Base-by-base conservation (phyloP, 2,113 vertebrate genomes). In the Xiphophorus couchianus region DNA sequence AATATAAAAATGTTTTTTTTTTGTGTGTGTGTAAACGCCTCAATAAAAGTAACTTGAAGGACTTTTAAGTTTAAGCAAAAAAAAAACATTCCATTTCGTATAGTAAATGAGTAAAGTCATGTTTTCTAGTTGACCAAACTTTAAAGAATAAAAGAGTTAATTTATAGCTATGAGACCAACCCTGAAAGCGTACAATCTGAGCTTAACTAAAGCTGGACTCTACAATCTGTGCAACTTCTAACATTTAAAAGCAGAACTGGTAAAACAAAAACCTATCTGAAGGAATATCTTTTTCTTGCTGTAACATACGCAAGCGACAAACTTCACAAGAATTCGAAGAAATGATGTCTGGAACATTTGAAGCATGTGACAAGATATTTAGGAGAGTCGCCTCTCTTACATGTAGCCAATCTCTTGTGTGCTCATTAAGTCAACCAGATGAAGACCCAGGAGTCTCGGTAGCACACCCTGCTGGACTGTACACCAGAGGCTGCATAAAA, bases 361-460 rank as follows among this genome's bases (percentile, higher is more conserved):
- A 69, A 35, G 7, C 19, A 2, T 13, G 54, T 1, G 12, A 10
- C 3, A 7, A 58, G 44, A 66, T 22, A 74, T 63, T 37, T 12
- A 11, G 10, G 35, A 37, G 35, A 3, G 19, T 69, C 15, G 44
- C 29, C 15, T 51, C 62, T 35, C 12, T 60, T 54, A 29, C 51
- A 54, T 17, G 2, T 69, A 11, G 60, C 3, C 51, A 69, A 29
- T 88, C 84, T 69, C 83, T 63, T 11, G 87, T 72, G 88, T 74
- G 71, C 80, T 85, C 73, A 84, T 91, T 84, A 90, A 62, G 62
- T 68, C 37, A 5, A 48, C 61, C 19, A 74, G 31, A 84, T 74
- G 69, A 84, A 48, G 35, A 71, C 75, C 70, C 17, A 17, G 69
- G 76, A 62, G 75, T 69, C 33, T 77, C 25, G 61, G 35, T 75